Evolutionary conservation across 1,140 invertebrate species (phyloP).

Genomic region (Aradophagus sp.): DNA sequence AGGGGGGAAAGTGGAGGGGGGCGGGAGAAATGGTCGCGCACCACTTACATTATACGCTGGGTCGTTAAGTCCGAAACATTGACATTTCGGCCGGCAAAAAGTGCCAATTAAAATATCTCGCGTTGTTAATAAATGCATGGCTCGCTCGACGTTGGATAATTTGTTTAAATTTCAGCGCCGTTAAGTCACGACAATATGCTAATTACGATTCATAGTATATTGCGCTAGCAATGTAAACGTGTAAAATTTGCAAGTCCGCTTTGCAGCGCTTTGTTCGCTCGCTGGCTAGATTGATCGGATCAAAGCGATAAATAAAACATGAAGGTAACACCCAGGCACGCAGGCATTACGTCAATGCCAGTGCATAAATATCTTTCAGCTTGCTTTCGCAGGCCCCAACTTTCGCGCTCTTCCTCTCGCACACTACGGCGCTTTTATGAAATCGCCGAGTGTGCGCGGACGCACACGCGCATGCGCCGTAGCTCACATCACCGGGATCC

Average conservation of each 20-base stretch:
- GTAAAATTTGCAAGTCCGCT: constrained; percentile 43
- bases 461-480: constrained; percentile 14
- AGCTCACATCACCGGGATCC: constrained; percentile 22
- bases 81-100: no score
- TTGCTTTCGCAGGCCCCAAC: constrained; percentile 12
- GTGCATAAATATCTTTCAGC: constrained; percentile 53
- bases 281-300: constrained; percentile 52
- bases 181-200: constrained; percentile 21
- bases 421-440: no score
- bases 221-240: constrained; percentile 25
- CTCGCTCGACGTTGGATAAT: constrained; percentile 21
- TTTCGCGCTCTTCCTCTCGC: constrained; percentile 6
- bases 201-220: constrained; percentile 45
- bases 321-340: constrained; percentile 56
- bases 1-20: no score
- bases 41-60: no score
- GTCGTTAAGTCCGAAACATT: background rate
- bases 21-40: no score
- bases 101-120: no score
- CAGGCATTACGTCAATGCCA: constrained; percentile 55
- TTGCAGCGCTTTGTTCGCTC: constrained; percentile 49
- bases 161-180: constrained; percentile 22
- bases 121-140: no score
- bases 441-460: no score
- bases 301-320: constrained; percentile 59